Conservation (phyloP, 2,888 invertebrate genomes). For the Aleiodes leptofemur region DNA sequence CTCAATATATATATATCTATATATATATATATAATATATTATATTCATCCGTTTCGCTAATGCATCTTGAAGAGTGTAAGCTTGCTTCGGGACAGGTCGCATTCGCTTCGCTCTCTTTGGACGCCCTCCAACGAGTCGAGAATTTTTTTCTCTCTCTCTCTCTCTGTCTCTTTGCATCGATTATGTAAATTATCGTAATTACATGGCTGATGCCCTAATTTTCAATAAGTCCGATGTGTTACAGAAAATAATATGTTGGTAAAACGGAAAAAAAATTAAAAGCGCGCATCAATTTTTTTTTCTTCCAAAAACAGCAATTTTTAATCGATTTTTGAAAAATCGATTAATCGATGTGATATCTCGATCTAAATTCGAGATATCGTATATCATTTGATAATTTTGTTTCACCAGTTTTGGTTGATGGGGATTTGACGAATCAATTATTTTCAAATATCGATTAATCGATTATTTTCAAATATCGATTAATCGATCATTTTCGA, state of each 20-base stretch:
- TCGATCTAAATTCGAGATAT: no score
- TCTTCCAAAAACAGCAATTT: no score
- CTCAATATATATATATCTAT: not conserved
- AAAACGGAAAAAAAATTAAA: no score
- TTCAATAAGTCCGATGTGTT: conserved; percentile 2
- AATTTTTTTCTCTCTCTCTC: conserved; percentile 2
- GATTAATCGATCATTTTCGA: no score
- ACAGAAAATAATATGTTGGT: not conserved
- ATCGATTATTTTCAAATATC: no score
- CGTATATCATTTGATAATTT: no score
- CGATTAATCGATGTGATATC: no score
- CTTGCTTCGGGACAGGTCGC: conserved; percentile 39
- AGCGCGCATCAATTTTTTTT: no score
- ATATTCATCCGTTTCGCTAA: conserved; percentile 1
- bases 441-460: no score
- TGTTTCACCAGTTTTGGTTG: no score
- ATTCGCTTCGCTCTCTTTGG: conserved; percentile 46
- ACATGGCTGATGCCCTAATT: conserved; percentile 16
- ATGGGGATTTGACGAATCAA: no score
- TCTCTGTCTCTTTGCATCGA: conserved; percentile 9
- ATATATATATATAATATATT: conserved; percentile 28
- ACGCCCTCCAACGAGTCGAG: conserved; percentile 35
- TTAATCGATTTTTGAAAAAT: no score
- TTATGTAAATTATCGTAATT: conserved; percentile 25
- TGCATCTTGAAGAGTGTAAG: conserved; percentile 8